phyloP scores from a whole-genome alignment of 2,797 vertebrate genomes.

The Leuciscus waleckii region DNA sequence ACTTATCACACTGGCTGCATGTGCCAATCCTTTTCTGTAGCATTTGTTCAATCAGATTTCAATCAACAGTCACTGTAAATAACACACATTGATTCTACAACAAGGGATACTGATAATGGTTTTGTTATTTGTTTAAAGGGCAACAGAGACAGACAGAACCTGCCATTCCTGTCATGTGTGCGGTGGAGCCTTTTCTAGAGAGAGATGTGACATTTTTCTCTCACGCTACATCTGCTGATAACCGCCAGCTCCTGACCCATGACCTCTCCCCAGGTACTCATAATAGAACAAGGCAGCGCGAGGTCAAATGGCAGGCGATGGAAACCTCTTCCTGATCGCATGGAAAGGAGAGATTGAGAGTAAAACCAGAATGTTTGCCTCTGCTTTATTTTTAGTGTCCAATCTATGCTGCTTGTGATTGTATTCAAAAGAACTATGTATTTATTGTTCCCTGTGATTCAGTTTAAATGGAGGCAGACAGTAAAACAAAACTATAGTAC shows the following conservation, averaged over 20 bases:
- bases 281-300: slow-evolving; percentile 17
- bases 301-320: slow-evolving; percentile 25
- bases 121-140: slow-evolving; percentile 33
- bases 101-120: slow-evolving; percentile 8
- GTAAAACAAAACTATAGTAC: neutral
- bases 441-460: neutral
- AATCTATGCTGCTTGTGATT: neutral
- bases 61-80: slow-evolving; percentile 8
- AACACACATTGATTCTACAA: slow-evolving; percentile 26
- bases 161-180: neutral
- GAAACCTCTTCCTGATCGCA: neutral
- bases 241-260: slow-evolving; percentile 26
- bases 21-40: neutral
- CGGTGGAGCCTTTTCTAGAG: neutral
- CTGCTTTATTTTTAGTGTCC: neutral
- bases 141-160: slow-evolving; percentile 11
- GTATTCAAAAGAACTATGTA: neutral
- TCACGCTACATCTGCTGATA: slow-evolving; percentile 32
- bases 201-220: slow-evolving; percentile 16
- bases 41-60: slow-evolving; percentile 19
- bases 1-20: neutral
- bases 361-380: slow-evolving; percentile 4
- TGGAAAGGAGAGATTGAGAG: slow-evolving; percentile 14
- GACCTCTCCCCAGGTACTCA: slow-evolving; percentile 21
- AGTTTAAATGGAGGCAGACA: neutral